Conservation (phyloP, 1,140 invertebrate species). For the Rhagoletis pomonella region DNA sequence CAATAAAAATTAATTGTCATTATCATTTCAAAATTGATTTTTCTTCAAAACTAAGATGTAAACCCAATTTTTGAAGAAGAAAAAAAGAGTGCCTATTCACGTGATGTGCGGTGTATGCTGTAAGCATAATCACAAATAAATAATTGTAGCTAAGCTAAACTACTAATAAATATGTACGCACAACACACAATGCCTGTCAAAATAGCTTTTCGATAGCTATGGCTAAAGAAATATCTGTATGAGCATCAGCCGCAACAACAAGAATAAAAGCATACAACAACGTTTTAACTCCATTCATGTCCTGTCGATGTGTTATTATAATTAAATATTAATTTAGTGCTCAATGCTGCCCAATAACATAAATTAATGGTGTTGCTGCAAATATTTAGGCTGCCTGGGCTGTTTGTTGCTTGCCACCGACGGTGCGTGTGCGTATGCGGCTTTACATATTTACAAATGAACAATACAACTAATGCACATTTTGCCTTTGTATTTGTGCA, state of each 20-base stretch:
- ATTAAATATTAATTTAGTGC: slow-evolving; percentile 60
- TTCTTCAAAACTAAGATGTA: too few relatives aligned
- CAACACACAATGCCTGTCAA: slow-evolving; percentile 2
- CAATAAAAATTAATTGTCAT: too few relatives aligned
- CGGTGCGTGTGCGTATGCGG: neutral
- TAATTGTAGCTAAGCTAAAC: neutral
- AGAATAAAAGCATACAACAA: slow-evolving; percentile 9
- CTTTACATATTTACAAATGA: neutral
- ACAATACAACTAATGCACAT: neutral
- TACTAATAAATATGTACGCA: neutral
- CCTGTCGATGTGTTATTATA: slow-evolving; percentile 56
- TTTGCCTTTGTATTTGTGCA: neutral
- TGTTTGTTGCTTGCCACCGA: neutral
- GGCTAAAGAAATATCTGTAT: neutral
- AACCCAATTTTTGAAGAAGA: too few relatives aligned
- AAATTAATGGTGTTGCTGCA: slow-evolving; percentile 57
- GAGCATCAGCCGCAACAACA: neutral
- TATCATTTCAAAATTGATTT: too few relatives aligned
- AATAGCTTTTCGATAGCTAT: slow-evolving; percentile 11
- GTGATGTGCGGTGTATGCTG: neutral
- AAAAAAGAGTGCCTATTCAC: neutral
- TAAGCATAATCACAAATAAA: neutral
- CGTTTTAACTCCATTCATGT: neutral
- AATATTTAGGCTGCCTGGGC: neutral
- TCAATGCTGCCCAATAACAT: slow-evolving; percentile 56